Base-by-base conservation (phyloP, 2,888 invertebrate genomes). In the Cheilosia scutellata region DNA sequence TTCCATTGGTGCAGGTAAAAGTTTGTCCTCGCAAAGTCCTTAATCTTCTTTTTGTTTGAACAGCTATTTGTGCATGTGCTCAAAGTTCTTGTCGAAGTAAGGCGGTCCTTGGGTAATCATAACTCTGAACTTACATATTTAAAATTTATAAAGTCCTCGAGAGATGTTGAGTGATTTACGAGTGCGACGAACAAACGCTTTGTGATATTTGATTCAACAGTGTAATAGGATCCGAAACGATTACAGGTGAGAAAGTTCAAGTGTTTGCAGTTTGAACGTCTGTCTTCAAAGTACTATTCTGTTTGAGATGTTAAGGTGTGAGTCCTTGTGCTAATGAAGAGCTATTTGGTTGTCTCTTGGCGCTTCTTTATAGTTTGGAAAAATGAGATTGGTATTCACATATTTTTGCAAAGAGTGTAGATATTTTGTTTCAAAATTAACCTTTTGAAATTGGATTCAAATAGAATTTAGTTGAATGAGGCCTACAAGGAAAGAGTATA, bases 121-220 rank as follows among this genome's bases (percentile, higher is more conserved):
- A 80, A 79, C 70, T 79, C 66, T 37, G 47, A 53, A 72, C 78
- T 33, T 49, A 74, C 83, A 74, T 78, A 58, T 74, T 66, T 78
- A 72, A 68, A 74, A 63, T 68, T 78, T 68, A 63, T 71, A 44
- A 51, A 72, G 40, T 72, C 65, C 47, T 82, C 63, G 37, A 55
- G 37, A 55, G 60, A 37, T 60, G 42, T 63, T 58, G 51, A 65
- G 82, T 53, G 76, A 82, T 75, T 82, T 75, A 65, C 65, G 27
- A 57, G 55, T 47, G 25, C 25, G 33, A 57, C 31, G 33, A 37
- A 55, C 31, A 49, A 57, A 9, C 31, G 49, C 42, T 76, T 76
- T 66, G 58, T 66, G 76, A 40, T 58, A 68, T 40, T 58, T 47
- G 60, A 76, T 66, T 58, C 60, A n/a, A 53, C 47, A 25, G 57